Conservation (phyloP, 2,797 vertebrate genomes). For the Fratercula arctica region DNA sequence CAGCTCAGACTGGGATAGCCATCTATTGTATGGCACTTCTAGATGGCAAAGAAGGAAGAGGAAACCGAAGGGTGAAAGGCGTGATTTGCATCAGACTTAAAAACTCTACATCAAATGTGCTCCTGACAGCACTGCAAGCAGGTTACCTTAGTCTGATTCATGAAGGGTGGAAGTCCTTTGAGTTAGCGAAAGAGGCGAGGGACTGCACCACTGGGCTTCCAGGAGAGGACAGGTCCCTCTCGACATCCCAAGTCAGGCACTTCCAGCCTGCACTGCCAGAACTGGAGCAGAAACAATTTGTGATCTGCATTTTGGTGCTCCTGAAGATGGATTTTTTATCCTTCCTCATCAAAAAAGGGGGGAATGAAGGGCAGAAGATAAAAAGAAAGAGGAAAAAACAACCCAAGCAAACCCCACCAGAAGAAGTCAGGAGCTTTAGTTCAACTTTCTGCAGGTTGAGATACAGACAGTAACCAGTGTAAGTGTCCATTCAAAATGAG, state of each 20-base stretch:
- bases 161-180: neutral
- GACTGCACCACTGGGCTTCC: neutral
- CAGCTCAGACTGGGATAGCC: neutral
- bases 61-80: neutral
- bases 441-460: neutral
- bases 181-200: neutral
- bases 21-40: neutral
- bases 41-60: neutral
- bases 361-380: neutral
- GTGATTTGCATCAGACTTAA: neutral
- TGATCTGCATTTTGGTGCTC: neutral
- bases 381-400: neutral
- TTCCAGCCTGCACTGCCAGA: neutral
- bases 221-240: neutral
- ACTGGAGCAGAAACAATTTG: neutral
- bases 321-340: neutral
- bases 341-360: neutral
- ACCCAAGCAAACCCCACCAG: neutral
- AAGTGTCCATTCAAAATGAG: neutral
- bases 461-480: neutral
- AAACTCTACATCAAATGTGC: neutral
- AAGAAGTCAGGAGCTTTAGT: neutral
- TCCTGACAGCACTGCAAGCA: neutral
- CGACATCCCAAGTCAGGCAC: accelerated
- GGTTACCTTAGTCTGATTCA: neutral